Evolutionary conservation across 2,888 invertebrate species (phyloP), one percentile per base, ranked within the genome.

Genomic region (Perithous albicinctus): DNA sequence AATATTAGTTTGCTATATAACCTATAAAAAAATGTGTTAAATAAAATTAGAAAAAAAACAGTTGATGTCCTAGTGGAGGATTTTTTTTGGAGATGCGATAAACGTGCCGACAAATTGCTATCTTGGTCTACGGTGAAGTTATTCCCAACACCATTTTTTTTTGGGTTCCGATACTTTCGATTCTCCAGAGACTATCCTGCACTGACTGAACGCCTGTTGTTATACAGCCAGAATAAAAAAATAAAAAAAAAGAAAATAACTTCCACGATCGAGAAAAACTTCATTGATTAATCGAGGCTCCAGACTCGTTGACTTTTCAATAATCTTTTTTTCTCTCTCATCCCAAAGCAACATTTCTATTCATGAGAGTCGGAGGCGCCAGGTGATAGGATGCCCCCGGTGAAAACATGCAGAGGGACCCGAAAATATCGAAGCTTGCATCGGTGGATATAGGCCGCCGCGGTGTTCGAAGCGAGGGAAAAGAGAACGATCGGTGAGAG

Each of bases 401-500:
- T 38, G 32, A 18, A 64, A 72, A 56, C 35, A 61, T 59, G 59
- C n/a, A 48, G 78, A 66, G 56, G 59, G 61, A 72, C 61, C 61
- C 72, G 72, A 80, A 78, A 77, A 75, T 72, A 76, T 74, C 61
- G 41, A 32, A 77, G 41, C 67, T n/a, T 32, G 18, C 67, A 43
- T 59, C 38, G 59, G 23, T 23, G 38, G 32, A 76, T 76, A 59
- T 66, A 61, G 64, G 56, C 46, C 46, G 46, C 56, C 46, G 46
- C 56, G 32, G 77, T 20, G 51, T 51, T 32, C 41, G 66, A 41
- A 20, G 32, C 20, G 70, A 61, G 41, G 61, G 61, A 78, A 80
- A 73, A 78, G 72, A 75, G 54, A 82, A 72, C 82, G 72, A 79
- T 82, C 66, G 85, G 78, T 69, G 74, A 84, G 67, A 77, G 80